A percentile compares a stretch with the other conserved stretches of the same genome.
Evolutionary conservation across 2,888 invertebrate genomes (phyloP).

Genomic region (Cotesia congregata): DNA sequence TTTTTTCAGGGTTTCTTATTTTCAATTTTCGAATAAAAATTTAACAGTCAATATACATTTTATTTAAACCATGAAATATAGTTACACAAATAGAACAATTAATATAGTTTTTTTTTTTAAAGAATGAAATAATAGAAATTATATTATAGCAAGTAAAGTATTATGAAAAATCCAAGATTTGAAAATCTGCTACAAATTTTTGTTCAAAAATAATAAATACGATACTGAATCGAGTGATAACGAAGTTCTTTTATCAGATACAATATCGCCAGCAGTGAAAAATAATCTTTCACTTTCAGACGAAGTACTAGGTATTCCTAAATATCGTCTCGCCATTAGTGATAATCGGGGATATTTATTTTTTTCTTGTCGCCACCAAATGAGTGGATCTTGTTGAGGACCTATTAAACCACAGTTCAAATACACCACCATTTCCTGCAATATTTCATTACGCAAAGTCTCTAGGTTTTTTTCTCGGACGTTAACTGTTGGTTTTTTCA

Average conservation of each 20-base stretch:
- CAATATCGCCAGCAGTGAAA: neutral
- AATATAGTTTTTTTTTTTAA: too few relatives aligned
- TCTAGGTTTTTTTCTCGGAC: constrained; percentile 2
- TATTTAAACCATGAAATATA: too few relatives aligned
- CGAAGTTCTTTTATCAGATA: neutral
- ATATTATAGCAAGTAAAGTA: too few relatives aligned
- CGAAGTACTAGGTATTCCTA: neutral
- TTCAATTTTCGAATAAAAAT: too few relatives aligned
- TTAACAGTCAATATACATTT: too few relatives aligned
- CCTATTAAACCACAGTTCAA: constrained; percentile 17
- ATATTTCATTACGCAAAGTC: constrained; percentile 16
- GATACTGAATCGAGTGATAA: neutral
- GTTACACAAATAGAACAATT: too few relatives aligned
- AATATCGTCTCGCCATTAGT: constrained; percentile 11
- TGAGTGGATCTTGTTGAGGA: constrained; percentile 15
- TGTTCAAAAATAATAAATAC: neutral
- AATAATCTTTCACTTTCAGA: constrained; percentile 7
- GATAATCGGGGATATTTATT: constrained; percentile 4
- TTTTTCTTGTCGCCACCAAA: constrained; percentile 12
- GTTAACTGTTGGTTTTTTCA: constrained; percentile 25
- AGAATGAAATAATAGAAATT: too few relatives aligned
- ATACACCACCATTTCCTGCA: constrained; percentile 21
- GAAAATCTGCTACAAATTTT: neutral
- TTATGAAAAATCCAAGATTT: too few relatives aligned
- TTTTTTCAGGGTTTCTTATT: too few relatives aligned